Percentiles rank a stretch among this genome's conserved stretches.
phyloP scores from a whole-genome alignment of 2,888 invertebrate genomes.

The Silvanus unidentatus region DNA sequence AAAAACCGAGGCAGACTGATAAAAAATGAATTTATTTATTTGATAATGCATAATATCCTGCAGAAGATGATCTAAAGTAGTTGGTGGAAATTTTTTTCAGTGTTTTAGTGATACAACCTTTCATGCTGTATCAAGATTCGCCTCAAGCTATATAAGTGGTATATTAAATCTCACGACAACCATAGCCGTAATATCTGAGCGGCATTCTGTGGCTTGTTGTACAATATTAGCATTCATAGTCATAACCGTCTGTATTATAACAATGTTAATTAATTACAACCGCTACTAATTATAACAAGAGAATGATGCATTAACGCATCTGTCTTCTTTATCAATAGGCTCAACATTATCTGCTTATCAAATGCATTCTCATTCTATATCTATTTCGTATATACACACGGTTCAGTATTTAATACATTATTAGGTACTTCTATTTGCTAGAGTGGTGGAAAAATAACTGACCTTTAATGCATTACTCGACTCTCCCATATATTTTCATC shows the following conservation, averaged over 20 bases:
- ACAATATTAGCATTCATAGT: conserved; percentile 43
- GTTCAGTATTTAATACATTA: too few species aligned
- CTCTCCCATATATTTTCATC: too few species aligned
- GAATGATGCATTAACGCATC: conserved; percentile 38
- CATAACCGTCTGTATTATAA: conserved; percentile 42
- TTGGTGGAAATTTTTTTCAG: too few species aligned
- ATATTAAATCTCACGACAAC: conserved; percentile 34
- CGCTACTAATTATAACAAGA: conserved; percentile 37
- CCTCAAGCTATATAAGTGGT: conserved; percentile 24
- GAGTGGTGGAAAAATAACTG: too few species aligned
- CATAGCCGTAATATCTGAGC: conserved; percentile 24
- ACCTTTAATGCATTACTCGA: too few species aligned
- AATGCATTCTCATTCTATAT: conserved; percentile 5
- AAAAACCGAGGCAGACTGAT: too few species aligned
- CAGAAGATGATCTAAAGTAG: conserved; percentile 9
- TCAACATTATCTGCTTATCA: conserved; percentile 15
- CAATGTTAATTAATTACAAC: conserved; percentile 43
- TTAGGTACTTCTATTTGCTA: too few species aligned
- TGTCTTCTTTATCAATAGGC: conserved; percentile 29
- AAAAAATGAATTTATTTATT: too few species aligned
- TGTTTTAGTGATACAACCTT: conserved; percentile 24
- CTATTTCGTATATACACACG: too few species aligned
- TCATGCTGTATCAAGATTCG: conserved; percentile 25
- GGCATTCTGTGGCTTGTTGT: conserved; percentile 32
- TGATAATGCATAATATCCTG: conserved; percentile 25